Percentiles rank a stretch among this genome's conserved stretches.
Evolutionary conservation across 2,113 vertebrate species (phyloP).

Genomic region (Cephalopholis sonnerati): DNA sequence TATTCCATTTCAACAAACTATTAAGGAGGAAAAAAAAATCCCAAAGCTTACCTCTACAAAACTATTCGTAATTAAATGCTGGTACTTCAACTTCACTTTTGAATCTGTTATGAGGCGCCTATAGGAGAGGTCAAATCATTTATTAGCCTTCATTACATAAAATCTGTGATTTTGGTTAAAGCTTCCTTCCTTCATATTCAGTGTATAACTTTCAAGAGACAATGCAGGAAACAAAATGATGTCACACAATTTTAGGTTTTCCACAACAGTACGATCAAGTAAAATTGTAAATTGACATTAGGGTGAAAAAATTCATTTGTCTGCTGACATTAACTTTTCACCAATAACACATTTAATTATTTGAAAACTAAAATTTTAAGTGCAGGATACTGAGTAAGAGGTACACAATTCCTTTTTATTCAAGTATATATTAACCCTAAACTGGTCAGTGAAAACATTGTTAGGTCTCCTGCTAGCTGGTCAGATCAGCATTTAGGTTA

Average conservation of each 20-base stretch:
- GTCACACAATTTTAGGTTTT: not conserved
- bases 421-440: not conserved
- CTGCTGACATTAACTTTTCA: not conserved
- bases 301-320: not conserved
- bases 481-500: conserved; percentile 78
- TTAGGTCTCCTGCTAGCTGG: conserved; percentile 19
- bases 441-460: conserved; percentile 22
- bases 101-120: conserved; percentile 99
- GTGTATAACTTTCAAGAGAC: not conserved
- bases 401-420: not conserved
- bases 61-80: conserved; percentile 99
- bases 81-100: conserved; percentile 99
- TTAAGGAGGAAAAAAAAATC: conserved; percentile 8
- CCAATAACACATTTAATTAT: not conserved
- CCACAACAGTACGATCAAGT: not conserved
- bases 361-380: not conserved
- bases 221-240: not conserved
- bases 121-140: conserved; percentile 59
- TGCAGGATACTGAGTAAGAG: not conserved
- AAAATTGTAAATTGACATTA: not conserved
- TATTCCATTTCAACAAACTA: not conserved
- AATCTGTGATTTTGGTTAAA: conserved; percentile 6
- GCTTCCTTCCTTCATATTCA: not conserved
- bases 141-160: conserved; percentile 30
- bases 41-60: conserved; percentile 98